These are phyloP conservation scores for Podabrus alpinus DNA, from an alignment of 2,888 invertebrate genomes.

Conservation along the genomic window DNA sequence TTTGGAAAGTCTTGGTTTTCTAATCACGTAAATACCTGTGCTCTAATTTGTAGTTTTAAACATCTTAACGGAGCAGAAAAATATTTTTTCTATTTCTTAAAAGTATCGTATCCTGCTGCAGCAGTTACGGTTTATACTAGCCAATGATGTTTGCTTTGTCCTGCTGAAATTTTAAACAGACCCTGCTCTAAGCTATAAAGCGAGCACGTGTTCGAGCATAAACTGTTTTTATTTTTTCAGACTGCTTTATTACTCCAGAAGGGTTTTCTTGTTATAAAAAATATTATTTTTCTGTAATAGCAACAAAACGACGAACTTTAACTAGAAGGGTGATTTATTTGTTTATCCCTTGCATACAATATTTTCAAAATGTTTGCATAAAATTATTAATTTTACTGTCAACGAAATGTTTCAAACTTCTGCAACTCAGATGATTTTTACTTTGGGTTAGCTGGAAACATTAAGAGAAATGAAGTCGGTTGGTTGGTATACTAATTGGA, in stretches of 20 bases:
- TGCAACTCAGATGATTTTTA: not conserved
- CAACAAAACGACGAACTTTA: not conserved
- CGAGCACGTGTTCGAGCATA: constrained; percentile 46
- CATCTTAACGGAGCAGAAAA: not conserved
- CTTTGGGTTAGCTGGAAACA: not conserved
- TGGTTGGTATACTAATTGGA: not conserved
- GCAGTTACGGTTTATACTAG: constrained; percentile 30
- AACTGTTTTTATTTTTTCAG: constrained; percentile 46
- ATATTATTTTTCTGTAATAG: constrained; percentile 21
- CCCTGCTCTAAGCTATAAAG: constrained; percentile 42
- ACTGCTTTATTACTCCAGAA: constrained; percentile 30
- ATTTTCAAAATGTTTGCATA: not conserved
- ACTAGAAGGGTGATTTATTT: constrained; percentile 3
- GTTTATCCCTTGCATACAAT: not conserved
- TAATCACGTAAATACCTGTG: not conserved
- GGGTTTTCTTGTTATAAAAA: constrained; percentile 29
- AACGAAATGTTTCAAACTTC: not conserved
- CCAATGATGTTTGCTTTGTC: constrained; percentile 36
- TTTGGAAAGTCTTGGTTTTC: not conserved
- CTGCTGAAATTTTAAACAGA: constrained; percentile 45
- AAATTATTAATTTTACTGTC: not conserved
- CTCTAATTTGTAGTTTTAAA: not conserved
- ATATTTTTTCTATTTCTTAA: constrained; percentile 23
- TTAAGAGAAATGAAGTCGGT: not conserved
- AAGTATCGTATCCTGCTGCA: constrained; percentile 20